Evolutionary conservation across 2,888 invertebrate genomes (phyloP).

Genomic region (Spilosoma lubricipeda): DNA sequence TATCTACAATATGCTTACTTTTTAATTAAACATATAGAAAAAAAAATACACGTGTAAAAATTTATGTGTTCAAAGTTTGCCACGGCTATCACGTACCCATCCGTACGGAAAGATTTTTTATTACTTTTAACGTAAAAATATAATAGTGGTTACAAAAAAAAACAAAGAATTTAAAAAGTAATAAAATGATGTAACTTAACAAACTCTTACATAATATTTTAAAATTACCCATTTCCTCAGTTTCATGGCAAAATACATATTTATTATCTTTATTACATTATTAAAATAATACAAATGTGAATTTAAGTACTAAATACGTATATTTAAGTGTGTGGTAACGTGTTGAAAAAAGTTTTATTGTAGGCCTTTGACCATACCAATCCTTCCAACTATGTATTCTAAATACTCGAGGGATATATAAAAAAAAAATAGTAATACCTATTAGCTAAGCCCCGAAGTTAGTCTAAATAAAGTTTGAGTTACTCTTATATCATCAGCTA

Average conservation of each 20-base stretch:
- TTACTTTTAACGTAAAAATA: neutral
- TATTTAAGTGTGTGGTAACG: neutral
- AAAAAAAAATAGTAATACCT: no score
- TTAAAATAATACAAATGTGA: neutral
- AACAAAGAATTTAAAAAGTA: neutral
- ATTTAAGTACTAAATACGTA: neutral
- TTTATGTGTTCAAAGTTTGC: neutral
- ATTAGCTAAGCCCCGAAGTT: no score
- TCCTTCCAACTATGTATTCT: no score
- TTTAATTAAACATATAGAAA: neutral
- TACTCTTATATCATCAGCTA: no score
- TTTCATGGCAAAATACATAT: neutral
- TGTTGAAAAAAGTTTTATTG: no score
- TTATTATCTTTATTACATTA: neutral
- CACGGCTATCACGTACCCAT: neutral
- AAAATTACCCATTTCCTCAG: neutral
- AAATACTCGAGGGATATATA: no score
- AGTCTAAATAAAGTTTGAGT: no score
- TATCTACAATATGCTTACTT: neutral
- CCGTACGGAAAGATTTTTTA: neutral
- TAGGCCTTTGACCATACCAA: no score
- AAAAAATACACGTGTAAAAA: neutral
- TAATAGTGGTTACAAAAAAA: neutral
- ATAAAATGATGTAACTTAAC: neutral
- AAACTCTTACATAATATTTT: neutral